A percentile compares a stretch with the other conserved stretches of the same genome.
Conservation (phyloP, 2,113 vertebrate genomes). For the Mirounga angustirostris region DNA sequence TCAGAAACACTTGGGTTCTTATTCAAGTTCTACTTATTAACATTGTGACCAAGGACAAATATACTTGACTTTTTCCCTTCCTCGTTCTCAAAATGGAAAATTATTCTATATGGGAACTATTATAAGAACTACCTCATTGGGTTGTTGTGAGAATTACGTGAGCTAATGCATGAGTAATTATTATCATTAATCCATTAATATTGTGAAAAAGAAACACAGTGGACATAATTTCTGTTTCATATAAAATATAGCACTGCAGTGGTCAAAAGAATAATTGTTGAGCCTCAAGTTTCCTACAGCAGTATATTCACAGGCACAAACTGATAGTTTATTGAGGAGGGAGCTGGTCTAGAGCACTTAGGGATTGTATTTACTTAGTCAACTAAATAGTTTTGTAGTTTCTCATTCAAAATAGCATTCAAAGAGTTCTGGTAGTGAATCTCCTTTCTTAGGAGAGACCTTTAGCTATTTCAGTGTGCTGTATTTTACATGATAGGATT, state of each 20-base stretch:
- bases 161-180: not conserved
- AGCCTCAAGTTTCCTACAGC: not conserved
- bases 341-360: not conserved
- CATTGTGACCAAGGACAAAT: not conserved
- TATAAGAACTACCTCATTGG: not conserved
- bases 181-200: not conserved
- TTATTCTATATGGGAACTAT: not conserved
- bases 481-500: not conserved
- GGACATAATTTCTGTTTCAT: not conserved
- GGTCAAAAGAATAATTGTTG: not conserved
- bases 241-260: not conserved
- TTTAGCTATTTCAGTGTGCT: not conserved
- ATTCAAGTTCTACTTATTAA: not conserved
- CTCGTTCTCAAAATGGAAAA: not conserved
- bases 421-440: not conserved
- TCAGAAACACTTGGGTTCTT: slow-evolving; percentile 24
- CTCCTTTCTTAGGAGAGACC: not conserved
- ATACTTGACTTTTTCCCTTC: slow-evolving; percentile 14
- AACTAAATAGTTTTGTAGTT: slow-evolving; percentile 25
- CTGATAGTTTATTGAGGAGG: not conserved
- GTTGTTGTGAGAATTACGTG: not conserved
- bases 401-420: slow-evolving; percentile 17
- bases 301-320: not conserved
- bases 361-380: not conserved
- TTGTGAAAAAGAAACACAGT: not conserved